A percentile compares a stretch with the other conserved stretches of the same genome.
phyloP scores from a whole-genome alignment of 2,888 invertebrate genomes.

The Clepsis dumicolana region DNA sequence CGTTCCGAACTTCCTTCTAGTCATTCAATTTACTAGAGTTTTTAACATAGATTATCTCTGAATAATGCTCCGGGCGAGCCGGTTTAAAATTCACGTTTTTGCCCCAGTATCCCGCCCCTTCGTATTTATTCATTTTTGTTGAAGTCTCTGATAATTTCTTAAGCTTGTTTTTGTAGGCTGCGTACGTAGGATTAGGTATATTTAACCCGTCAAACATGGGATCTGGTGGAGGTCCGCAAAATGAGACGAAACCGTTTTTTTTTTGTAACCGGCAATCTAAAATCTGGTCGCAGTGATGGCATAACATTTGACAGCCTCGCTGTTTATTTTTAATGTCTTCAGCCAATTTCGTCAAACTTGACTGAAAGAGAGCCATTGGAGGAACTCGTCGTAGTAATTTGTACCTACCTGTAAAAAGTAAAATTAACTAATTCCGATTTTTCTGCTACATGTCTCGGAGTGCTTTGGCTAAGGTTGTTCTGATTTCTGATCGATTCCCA shows the following conservation, averaged over 20 bases:
- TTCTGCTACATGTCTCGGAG: too few species aligned
- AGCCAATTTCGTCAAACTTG: not conserved
- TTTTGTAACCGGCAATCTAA: not conserved
- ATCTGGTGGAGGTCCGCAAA: not conserved
- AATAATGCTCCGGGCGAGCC: slow-evolving; percentile 11
- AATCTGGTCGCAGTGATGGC: not conserved
- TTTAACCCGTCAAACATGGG: not conserved
- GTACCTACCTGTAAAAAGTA: not conserved
- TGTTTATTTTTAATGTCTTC: not conserved
- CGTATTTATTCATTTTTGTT: slow-evolving; percentile 38
- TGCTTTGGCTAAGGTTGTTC: too few species aligned
- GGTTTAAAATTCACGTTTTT: slow-evolving; percentile 37
- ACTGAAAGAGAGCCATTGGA: not conserved
- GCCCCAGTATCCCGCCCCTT: slow-evolving; percentile 15
- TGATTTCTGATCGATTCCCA: not conserved
- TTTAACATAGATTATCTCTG: slow-evolving; percentile 29
- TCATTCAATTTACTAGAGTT: slow-evolving; percentile 30
- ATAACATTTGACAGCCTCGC: not conserved
- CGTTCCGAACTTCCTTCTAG: slow-evolving; percentile 28
- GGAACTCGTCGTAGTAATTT: not conserved
- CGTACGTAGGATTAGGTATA: not conserved
- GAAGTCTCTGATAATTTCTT: slow-evolving; percentile 39
- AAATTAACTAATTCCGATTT: too few species aligned
- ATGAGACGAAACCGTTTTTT: not conserved
- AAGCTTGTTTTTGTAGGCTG: slow-evolving; percentile 23